A percentile compares a stretch with the other conserved stretches of the same genome.
phyloP scores from a whole-genome alignment of 2,113 vertebrate species.

The Poeciliopsis occidentalis region DNA sequence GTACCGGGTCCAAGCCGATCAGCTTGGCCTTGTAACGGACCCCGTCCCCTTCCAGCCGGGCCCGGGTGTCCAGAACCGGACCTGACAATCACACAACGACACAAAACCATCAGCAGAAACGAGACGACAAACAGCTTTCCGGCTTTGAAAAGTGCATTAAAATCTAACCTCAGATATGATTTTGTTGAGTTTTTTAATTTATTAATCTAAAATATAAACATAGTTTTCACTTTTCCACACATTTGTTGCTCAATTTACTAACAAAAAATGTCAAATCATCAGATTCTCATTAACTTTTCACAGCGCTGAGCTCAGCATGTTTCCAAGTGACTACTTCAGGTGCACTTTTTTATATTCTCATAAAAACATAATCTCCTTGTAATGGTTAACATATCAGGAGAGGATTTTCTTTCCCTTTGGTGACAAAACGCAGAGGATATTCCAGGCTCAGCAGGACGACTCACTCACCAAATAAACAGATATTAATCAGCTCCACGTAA shows the following conservation, averaged over 20 bases:
- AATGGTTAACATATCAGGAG: conserved; percentile 40
- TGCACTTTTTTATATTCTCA: conserved; percentile 14
- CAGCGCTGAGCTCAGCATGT: background rate
- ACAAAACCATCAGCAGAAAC: background rate
- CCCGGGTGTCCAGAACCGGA: conserved; percentile 4
- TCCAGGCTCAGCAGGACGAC: background rate
- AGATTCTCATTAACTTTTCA: conserved; percentile 24
- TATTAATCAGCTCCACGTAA: background rate
- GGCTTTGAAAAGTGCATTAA: background rate
- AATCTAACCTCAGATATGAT: background rate
- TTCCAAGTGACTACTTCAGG: conserved; percentile 1
- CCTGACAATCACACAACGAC: conserved; percentile 33
- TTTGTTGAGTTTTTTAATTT: background rate
- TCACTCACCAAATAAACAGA: conserved; percentile 6
- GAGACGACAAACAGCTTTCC: background rate
- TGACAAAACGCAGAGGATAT: background rate
- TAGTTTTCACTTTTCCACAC: background rate
- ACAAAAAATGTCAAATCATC: background rate
- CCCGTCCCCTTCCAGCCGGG: conserved; percentile 78
- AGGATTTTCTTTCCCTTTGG: background rate
- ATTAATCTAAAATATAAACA: too few relatives aligned
- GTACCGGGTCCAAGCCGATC: conserved; percentile 90
- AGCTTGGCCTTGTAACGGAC: conserved; percentile 86
- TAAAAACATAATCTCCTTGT: conserved; percentile 40
- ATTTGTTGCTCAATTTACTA: background rate